Conservation (phyloP, 1,140 invertebrate genomes). For the Lucilia sericata region DNA sequence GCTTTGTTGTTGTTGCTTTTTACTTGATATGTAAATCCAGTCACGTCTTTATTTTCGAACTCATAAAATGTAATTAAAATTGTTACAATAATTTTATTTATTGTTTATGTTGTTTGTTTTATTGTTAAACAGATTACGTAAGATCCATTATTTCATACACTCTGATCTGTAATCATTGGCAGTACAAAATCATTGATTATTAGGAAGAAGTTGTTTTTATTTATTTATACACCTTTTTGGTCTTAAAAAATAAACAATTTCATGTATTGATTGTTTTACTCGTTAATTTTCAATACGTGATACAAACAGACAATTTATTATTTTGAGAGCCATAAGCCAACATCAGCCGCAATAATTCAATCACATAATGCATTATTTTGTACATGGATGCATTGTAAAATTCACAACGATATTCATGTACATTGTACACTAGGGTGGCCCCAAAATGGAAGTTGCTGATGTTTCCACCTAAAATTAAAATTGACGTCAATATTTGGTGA, state of each 20-base stretch:
- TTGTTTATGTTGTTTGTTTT: neutral
- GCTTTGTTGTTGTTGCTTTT: neutral
- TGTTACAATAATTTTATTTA: conserved; percentile 33
- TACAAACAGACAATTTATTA: conserved; percentile 37
- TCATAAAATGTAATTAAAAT: conserved; percentile 42
- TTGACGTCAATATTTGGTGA: too few species aligned
- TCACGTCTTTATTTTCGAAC: conserved; percentile 38
- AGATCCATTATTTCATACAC: neutral
- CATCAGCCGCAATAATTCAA: conserved; percentile 36
- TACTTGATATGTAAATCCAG: conserved; percentile 33
- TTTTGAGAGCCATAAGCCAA: conserved; percentile 31
- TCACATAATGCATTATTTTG: neutral
- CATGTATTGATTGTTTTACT: conserved; percentile 5
- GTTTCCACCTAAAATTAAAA: too few species aligned
- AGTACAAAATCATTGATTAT: neutral
- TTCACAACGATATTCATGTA: neutral
- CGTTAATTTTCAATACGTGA: conserved; percentile 36
- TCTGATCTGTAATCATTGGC: neutral
- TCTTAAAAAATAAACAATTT: conserved; percentile 13
- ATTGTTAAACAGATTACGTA: conserved; percentile 9
- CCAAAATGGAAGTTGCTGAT: too few species aligned
- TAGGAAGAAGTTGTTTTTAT: neutral
- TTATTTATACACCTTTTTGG: neutral
- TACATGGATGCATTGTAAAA: neutral
- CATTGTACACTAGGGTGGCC: too few species aligned